These are phyloP conservation scores for Euplexia lucipara DNA, from an alignment of 2,888 invertebrate species.

Conservation along the genomic window DNA sequence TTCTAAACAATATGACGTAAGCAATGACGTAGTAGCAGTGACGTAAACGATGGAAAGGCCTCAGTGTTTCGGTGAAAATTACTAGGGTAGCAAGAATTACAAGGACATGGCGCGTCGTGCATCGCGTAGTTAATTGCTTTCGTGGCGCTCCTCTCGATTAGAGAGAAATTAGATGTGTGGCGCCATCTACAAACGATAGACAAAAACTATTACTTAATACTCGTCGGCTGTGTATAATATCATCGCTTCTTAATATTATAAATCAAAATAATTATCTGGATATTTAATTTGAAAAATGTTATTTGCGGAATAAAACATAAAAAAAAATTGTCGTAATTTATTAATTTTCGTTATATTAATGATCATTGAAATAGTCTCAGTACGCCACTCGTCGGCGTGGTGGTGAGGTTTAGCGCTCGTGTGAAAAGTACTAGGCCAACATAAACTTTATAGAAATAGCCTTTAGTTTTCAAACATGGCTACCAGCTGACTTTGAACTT, in stretches of 20 bases:
- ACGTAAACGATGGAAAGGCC: constrained; percentile 14
- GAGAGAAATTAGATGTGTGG: not conserved
- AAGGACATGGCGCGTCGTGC: not conserved
- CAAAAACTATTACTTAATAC: not conserved
- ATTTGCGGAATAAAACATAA: too few relatives aligned
- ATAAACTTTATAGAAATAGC: too few relatives aligned
- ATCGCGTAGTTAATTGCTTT: not conserved
- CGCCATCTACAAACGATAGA: not conserved
- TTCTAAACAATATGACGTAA: too few relatives aligned
- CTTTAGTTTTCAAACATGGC: too few relatives aligned
- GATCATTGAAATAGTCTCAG: not conserved
- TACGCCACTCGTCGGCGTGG: not conserved
- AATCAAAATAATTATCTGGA: too few relatives aligned
- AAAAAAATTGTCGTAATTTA: too few relatives aligned
- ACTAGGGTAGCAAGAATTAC: constrained; percentile 23
- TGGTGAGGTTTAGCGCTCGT: not conserved
- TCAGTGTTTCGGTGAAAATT: constrained; percentile 25
- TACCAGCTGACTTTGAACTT: too few relatives aligned
- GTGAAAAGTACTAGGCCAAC: not conserved
- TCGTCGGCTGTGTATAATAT: not conserved
- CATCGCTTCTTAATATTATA: too few relatives aligned
- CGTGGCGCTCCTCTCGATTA: not conserved
- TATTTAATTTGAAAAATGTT: too few relatives aligned
- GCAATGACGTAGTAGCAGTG: too few relatives aligned
- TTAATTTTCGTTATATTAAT: too few relatives aligned